phyloP scores from a whole-genome alignment of 1,140 invertebrate genomes.

The Cyclina sinensis region DNA sequence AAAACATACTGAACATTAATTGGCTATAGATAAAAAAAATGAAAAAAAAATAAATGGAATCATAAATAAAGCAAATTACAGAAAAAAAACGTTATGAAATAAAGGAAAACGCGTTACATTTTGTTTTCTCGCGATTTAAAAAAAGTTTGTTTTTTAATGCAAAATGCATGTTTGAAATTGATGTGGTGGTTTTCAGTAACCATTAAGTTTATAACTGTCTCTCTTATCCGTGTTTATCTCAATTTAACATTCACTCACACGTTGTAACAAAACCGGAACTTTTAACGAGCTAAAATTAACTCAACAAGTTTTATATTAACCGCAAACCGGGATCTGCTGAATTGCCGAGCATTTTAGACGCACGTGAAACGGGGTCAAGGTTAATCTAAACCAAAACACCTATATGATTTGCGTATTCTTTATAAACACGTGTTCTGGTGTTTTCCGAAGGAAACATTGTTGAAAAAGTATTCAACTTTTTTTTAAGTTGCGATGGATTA shows the following conservation, averaged over 20 bases:
- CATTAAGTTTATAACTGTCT: background rate
- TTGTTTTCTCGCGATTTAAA: too few relatives aligned
- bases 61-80: too few relatives aligned
- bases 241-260: background rate
- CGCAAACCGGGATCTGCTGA: constrained; percentile 33
- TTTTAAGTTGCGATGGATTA: too few relatives aligned
- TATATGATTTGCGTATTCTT: too few relatives aligned
- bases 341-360: background rate
- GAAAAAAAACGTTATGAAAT: too few relatives aligned
- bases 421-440: too few relatives aligned
- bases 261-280: constrained; percentile 5
- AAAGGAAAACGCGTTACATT: too few relatives aligned
- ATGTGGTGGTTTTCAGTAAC: background rate
- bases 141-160: background rate
- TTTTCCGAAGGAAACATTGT: too few relatives aligned
- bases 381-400: background rate
- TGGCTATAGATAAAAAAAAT: too few relatives aligned
- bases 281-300: constrained; percentile 33
- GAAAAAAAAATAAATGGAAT: too few relatives aligned
- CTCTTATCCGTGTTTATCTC: background rate
- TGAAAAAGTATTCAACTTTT: too few relatives aligned
- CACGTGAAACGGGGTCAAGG: constrained; percentile 7
- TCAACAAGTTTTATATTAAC: constrained; percentile 24
- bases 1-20: too few relatives aligned
- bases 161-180: background rate